Evolutionary conservation across 1,140 invertebrate species (phyloP).

Genomic region (Chelonus insularis): DNA sequence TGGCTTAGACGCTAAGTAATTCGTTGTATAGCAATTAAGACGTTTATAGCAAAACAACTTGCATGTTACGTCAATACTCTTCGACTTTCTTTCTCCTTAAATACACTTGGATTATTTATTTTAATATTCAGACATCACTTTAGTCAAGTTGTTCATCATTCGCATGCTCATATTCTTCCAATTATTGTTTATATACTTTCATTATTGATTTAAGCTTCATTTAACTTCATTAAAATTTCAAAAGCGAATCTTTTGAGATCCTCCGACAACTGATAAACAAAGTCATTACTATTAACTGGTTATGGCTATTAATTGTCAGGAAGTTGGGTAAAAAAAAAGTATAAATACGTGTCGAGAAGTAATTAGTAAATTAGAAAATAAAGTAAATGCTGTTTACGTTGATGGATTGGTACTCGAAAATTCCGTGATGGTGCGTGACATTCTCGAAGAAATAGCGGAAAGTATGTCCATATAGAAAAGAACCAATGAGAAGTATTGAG

Average conservation of each 20-base stretch:
- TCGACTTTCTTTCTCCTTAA: slow-evolving; percentile 5
- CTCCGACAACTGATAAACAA: too few species aligned
- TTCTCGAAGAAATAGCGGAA: not conserved
- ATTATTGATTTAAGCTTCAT: too few species aligned
- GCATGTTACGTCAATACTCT: slow-evolving; percentile 21
- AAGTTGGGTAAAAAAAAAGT: too few species aligned
- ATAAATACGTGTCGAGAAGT: too few species aligned
- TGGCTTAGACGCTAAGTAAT: slow-evolving; percentile 38
- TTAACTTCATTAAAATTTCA: not conserved
- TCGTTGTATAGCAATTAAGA: slow-evolving; percentile 30
- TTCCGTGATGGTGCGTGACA: slow-evolving; percentile 4
- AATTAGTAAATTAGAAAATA: not conserved
- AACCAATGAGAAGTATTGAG: slow-evolving; percentile 45
- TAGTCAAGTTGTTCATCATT: too few species aligned
- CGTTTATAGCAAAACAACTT: slow-evolving; percentile 19
- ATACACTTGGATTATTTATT: not conserved
- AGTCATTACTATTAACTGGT: too few species aligned
- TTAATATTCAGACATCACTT: not conserved
- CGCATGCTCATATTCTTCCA: too few species aligned
- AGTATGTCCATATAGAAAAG: slow-evolving; percentile 31
- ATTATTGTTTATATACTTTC: too few species aligned
- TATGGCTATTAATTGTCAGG: too few species aligned
- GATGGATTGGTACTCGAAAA: not conserved
- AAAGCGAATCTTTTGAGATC: too few species aligned
- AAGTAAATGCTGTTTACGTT: too few species aligned